Conservation (phyloP, 2,113 vertebrate genomes). For the Vicugna pacos region DNA sequence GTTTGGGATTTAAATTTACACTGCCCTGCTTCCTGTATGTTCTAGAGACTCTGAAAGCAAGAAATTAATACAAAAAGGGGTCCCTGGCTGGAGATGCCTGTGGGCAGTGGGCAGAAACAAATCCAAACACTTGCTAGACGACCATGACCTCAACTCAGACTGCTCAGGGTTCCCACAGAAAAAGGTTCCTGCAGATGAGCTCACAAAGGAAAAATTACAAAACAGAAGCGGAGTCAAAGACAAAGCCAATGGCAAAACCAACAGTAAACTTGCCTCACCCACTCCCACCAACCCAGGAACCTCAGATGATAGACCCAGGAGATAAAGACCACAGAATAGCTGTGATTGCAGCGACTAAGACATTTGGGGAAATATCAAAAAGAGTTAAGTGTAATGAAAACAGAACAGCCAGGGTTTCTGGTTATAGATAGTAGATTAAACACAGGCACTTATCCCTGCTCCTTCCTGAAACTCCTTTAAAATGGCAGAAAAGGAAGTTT, state of each 20-base stretch:
- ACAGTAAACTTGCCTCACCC: fast-evolving
- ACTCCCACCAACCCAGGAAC: background rate
- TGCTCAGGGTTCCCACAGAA: background rate
- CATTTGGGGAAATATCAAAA: background rate
- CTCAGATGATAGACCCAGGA: background rate
- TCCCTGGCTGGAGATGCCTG: background rate
- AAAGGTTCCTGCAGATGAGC: background rate
- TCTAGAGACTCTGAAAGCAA: background rate
- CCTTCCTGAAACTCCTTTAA: background rate
- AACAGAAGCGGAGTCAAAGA: background rate
- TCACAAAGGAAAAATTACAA: background rate
- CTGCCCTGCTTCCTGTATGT: background rate
- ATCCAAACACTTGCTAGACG: background rate
- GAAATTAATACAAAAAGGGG: background rate
- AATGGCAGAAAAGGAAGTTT: background rate
- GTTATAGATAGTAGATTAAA: background rate
- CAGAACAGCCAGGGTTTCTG: background rate
- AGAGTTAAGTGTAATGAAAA: background rate
- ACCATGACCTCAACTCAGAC: background rate
- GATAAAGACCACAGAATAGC: no score
- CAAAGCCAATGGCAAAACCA: background rate
- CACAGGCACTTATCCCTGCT: background rate
- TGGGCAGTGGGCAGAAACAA: background rate
- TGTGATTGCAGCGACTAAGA: background rate
- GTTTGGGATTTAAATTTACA: background rate